Base-by-base conservation (phyloP, 2,113 vertebrate genomes). In the Larimichthys crocea region DNA sequence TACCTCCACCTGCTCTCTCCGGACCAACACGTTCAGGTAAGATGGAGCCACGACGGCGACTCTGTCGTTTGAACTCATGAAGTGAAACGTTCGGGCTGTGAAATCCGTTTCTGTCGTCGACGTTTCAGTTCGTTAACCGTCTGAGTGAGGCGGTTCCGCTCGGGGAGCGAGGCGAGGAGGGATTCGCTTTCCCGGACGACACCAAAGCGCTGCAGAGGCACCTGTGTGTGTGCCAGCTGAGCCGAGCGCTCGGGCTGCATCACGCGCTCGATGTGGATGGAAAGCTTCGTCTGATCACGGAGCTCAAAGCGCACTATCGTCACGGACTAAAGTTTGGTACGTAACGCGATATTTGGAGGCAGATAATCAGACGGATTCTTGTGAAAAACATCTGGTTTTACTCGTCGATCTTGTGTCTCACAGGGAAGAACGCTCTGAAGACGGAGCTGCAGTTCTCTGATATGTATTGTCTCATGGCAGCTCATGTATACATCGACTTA, bases 361-460 rank as follows among this genome's bases (percentile, higher is more conserved):
- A 57, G 48, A 16, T 44, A 65, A n/a, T 48, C 7, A 10, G 6
- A 31, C 57, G 26, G 26, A 26, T 26, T 26, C 26, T 26, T 26
- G 26, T 2, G 26, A 26, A 26, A 26, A 26, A 26, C 26, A 26
- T 26, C 26, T 26, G 26, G 3, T 26, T 26, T 26, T 3, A 26
- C 26, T 26, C 26, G 26, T 3, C 3, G 26, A 35, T 35, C 31
- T 71, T 77, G 0, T 75, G 29, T 81, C 14, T 0, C 7, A 69
- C 82, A 99, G 98, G 98, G 9, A 96, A 93, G 64, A 95, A 94
- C 17, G 95, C 97, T 84, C 95, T 99, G 94, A 99, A 99, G 95
- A 99, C 97, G 14, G 98, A 99, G 90, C 91, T 99, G 82, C 98
- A 99, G 88, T 97, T 97, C 90, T 99, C 98, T 10, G 98, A 99